phyloP scores from a whole-genome alignment of 2,113 vertebrate species.

The Chloropsis cyanopogon region DNA sequence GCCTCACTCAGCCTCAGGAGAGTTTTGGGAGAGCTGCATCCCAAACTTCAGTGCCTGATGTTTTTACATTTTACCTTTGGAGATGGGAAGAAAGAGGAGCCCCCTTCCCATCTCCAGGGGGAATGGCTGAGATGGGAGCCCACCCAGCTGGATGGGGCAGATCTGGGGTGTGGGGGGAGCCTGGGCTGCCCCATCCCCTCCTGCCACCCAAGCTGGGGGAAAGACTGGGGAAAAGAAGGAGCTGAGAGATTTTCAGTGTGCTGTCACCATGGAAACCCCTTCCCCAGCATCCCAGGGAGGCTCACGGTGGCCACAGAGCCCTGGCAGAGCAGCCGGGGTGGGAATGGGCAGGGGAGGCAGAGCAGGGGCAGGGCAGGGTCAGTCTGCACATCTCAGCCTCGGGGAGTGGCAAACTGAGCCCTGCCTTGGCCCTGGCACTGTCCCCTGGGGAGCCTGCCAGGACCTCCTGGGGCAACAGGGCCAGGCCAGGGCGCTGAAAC shows the following conservation, averaged over 20 bases:
- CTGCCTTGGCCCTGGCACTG: neutral
- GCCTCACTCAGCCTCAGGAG: neutral
- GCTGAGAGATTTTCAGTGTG: neutral
- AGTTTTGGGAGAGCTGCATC: neutral
- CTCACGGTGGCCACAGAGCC: neutral
- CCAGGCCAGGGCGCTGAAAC: accelerated
- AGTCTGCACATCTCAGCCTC: accelerated
- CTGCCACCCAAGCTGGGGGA: neutral
- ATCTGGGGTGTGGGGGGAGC: neutral
- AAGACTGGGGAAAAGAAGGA: neutral
- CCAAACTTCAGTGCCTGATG: neutral
- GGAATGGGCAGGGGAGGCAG: neutral
- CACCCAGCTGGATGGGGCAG: neutral
- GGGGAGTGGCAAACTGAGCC: accelerated
- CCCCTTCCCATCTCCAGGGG: neutral
- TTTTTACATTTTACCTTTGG: neutral
- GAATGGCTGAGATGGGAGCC: neutral
- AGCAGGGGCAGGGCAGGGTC: neutral
- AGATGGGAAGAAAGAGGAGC: neutral
- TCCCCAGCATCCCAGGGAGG: neutral
- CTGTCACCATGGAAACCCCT: constrained; percentile 37
- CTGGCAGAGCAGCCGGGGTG: neutral
- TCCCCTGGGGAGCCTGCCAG: neutral
- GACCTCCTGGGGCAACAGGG: neutral
- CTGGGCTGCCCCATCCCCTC: neutral